A percentile compares a stretch with the other conserved stretches of the same genome.
These are phyloP conservation scores for Lymantria dispar DNA, from an alignment of 2,888 invertebrate genomes.

Conservation along the genomic window DNA sequence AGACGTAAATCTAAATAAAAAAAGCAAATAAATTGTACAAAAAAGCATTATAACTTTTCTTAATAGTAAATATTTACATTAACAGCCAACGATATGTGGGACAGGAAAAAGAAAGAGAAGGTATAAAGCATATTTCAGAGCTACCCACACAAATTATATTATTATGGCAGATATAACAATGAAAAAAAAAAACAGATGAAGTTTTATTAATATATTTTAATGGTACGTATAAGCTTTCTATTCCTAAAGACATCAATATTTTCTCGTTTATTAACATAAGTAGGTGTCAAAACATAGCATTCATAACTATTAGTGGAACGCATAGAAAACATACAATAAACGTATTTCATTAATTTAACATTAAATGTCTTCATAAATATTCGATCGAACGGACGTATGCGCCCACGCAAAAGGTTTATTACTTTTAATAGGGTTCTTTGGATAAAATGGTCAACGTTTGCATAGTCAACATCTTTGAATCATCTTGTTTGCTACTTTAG, in stretches of 20 bases:
- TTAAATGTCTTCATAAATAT: constrained; percentile 59
- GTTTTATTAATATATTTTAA: constrained; percentile 2
- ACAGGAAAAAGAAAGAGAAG: background rate
- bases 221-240: constrained; percentile 10
- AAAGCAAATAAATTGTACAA: too few relatives aligned
- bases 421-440: constrained; percentile 22
- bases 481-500: too few relatives aligned
- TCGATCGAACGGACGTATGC: constrained; percentile 38
- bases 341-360: constrained; percentile 39
- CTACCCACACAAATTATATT: background rate
- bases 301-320: constrained; percentile 46
- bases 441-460: background rate
- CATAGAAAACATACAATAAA: constrained; percentile 45
- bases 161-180: background rate
- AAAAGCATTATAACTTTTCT: too few relatives aligned
- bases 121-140: background rate
- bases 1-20: too few relatives aligned
- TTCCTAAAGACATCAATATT: constrained; percentile 2
- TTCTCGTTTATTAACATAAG: constrained; percentile 38
- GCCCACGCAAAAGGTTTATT: constrained; percentile 47
- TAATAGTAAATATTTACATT: background rate
- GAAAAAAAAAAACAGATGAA: background rate
- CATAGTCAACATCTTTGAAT: background rate
- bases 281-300: constrained; percentile 52
- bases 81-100: background rate